These are phyloP conservation scores for Eupithecia pulchellata DNA, from an alignment of 2,888 invertebrate species.

Conservation along the genomic window DNA sequence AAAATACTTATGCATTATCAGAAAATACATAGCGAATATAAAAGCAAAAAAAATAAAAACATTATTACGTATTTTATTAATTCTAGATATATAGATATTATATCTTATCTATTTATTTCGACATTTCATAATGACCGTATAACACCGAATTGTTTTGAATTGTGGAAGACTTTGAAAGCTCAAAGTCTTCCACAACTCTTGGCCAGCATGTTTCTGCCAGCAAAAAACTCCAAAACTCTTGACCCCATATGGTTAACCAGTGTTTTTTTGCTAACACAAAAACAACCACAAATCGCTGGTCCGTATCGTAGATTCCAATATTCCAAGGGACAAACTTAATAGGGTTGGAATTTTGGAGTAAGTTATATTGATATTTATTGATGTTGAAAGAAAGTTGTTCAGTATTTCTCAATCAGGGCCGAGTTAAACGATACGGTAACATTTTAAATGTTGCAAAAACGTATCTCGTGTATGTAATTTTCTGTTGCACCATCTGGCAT, in stretches of 20 bases:
- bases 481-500: slow-evolving; percentile 4
- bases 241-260: slow-evolving; percentile 2
- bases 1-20: no score
- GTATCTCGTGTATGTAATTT: not conserved
- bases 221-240: not conserved
- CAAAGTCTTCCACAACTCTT: slow-evolving; percentile 5
- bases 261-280: not conserved
- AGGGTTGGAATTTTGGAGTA: not conserved
- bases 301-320: not conserved
- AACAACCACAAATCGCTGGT: not conserved
- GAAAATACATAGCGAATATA: no score
- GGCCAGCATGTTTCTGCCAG: not conserved
- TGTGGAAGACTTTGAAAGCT: no score
- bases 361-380: not conserved
- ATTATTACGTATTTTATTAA: no score
- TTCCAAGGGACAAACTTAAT: not conserved
- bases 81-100: no score
- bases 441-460: slow-evolving; percentile 8
- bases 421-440: not conserved
- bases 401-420: not conserved
- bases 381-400: not conserved
- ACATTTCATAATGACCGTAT: not conserved
- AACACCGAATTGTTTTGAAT: not conserved
- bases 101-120: no score
- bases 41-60: no score